Evolutionary conservation across 2,888 invertebrate species (phyloP), one percentile per base, ranked within the genome.

Genomic region (Lithophane leautieri): DNA sequence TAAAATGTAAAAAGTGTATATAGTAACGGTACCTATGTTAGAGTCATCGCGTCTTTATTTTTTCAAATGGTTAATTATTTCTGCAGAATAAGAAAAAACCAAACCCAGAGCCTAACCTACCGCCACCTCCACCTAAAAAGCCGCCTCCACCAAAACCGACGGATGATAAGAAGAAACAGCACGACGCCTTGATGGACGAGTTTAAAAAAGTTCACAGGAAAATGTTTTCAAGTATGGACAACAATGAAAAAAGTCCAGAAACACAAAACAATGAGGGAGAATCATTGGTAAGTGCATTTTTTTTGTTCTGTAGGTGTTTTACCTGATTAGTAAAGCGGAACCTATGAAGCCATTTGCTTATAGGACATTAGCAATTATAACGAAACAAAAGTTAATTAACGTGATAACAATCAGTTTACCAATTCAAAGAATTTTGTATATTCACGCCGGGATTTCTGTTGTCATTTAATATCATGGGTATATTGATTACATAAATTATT

Each of bases 171-270:
- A 97, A 97, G 86, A 97, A 97, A 88, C 97, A 97, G 85, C 98
- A 98, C 90, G 97, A 97, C 86, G 98, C 98, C 87, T 94, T 99
- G 82, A 99, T 99, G 98, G 98, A 98, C 93, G 99, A 99, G 94
- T 99, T 99, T 93, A 98, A 98, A 93, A 98, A 98, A 90, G 98
- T 98, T 9, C 98, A 99, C 94, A 97, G 97, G 89, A 98, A 98
- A 96, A 99, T 99, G 98, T 99, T 99, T 92, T 97, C 97, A 80
- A 95, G 95, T 73, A 93, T 90, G 80, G 95, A 95, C 19, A 84
- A 79, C 19, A 89, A 85, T 19, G 91, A 90, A 67, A 86, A 86
- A 82, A 42, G 34, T 42, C 65, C 58, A 16, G 70, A 78, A 52
- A 63, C 47, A 56, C 83, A 71, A 62, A 84, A 82, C 34, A 79